Evolutionary conservation across 2,888 invertebrate genomes (phyloP).

Genomic region (Nephrocerus scutellatus): DNA sequence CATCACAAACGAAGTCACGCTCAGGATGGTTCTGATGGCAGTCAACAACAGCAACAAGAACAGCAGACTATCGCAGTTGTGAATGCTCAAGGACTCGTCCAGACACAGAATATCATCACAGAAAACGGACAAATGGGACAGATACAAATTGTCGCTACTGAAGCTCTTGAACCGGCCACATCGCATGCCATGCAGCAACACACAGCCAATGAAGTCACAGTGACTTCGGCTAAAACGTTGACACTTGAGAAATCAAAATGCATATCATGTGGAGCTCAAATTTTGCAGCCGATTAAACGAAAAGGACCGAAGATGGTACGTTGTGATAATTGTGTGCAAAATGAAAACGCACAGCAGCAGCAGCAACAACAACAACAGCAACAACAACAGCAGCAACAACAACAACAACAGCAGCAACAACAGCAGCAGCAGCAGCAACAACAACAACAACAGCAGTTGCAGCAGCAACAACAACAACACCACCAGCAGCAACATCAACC

Average conservation of each 20-base stretch:
- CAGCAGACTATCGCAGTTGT: conserved; percentile 53
- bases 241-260: conserved; percentile 54
- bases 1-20: conserved; percentile 79
- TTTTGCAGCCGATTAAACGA: conserved; percentile 53
- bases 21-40: conserved; percentile 50
- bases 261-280: conserved; percentile 54
- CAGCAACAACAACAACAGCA: conserved; percentile 24
- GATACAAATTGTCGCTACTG: conserved; percentile 56
- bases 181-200: conserved; percentile 24
- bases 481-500: conserved; percentile 34
- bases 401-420: conserved; percentile 29
- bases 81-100: conserved; percentile 46
- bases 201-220: conserved; percentile 26
- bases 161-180: conserved; percentile 40
- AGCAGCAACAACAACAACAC: conserved; percentile 23
- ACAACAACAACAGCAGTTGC: too few species aligned
- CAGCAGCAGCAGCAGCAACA: conserved; percentile 24
- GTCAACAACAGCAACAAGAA: conserved; percentile 32
- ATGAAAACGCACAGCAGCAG: conserved; percentile 49
- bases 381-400: conserved; percentile 26
- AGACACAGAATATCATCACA: conserved; percentile 45
- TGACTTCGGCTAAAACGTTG: conserved; percentile 50
- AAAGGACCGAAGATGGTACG: conserved; percentile 58
- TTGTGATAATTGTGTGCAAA: conserved; percentile 57
- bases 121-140: conserved; percentile 49